Evolutionary conservation across 2,113 vertebrate species (phyloP), one percentile per base, ranked within the genome.

Genomic region (Platanista minor): DNA sequence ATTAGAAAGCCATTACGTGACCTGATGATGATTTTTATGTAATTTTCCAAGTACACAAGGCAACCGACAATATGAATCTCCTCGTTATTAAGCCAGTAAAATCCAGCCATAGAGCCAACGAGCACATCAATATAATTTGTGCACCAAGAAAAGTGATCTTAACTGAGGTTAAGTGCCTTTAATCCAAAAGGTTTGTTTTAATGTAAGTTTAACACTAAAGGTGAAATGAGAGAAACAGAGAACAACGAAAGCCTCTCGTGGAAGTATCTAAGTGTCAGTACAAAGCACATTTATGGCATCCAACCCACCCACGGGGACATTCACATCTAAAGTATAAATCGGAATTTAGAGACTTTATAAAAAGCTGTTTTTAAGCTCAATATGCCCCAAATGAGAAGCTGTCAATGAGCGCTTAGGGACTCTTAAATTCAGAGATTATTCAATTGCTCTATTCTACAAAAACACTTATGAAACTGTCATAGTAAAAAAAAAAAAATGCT

Each of bases 301-400:
- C 85, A 71, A 46, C 54, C 21, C 41, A 96, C 90, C 90, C 77
- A 14, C 6, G 33, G 84, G 80, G 90, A 78, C 21, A 0, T n/a
- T 43, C 59, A 13, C 0, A 15, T 95, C 23, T 21, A 49, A 59
- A 43, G 54, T 46, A 75, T 80, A 74, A 90, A 97, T 64, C 3
- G 18, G 69, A 95, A 98, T 97, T 95, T 92, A 94, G 93, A 97
- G 93, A 95, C 87, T 97, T 95, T 85, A 82, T 95, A 89, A 97
- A 93, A 96, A 90, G 64, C 84, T 81, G 33, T 85, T 96, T 95
- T 92, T 90, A 93, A 97, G 84, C 66, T 97, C 95, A 87, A 74
- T 43, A 11, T 31, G 75, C 81, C 87, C 97, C 75, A 90, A 57
- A 91, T 95, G 96, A 98, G 87, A 92, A 90, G 87, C 36, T 88